Evolutionary conservation across 2,888 invertebrate genomes (phyloP), one percentile per base, ranked within the genome.

Genomic region (Hetaerina titia): DNA sequence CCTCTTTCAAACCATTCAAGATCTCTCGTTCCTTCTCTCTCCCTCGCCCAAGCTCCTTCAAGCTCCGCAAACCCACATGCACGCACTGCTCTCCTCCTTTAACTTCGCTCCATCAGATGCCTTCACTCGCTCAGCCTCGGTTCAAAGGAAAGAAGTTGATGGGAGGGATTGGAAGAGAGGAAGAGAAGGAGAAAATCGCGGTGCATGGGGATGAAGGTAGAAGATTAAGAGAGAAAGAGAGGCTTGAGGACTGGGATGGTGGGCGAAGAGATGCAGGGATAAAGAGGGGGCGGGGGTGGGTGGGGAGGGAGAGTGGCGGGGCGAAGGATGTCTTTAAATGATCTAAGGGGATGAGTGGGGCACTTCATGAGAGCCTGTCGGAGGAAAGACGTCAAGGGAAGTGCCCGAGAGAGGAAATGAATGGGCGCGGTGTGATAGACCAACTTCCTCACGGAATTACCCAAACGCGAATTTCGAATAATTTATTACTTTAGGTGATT

Each of bases 81-180:
- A 81, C 7, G 81, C 25, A 31, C 31, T 81, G 81, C 1, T 31
- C 11, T 81, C 31, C 81, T 56, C 22, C 74, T 17, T 56, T n/a
- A 69, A 74, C 90, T 64, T 64, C 90, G 45, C 45, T 90, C 90
- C 60, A 92, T 74, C 92, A 92, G n/a, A 31, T 74, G 92, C 69
- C 92, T 69, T 56, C 81, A 13, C 69, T 69, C 69, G 69, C 15
- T 69, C 81, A 45, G 56, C 58, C 56, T 89, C 58, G 56, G 15
- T 92, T 64, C 45, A 45, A 31, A 90, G 64, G 31, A 11, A 63
- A 15, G 57, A 57, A 9, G 89, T 11, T 11, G 15, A 81, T 31
- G 31, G 25, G 31, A 25, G 6, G 81, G 15, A 25, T 11, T 4
- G 13, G 81, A 8, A 13, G 11, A 25, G 31, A 15, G 13, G 81